Evolutionary conservation across 2,888 invertebrate genomes (phyloP).

Genomic region (Agrenia bidenticulata): DNA sequence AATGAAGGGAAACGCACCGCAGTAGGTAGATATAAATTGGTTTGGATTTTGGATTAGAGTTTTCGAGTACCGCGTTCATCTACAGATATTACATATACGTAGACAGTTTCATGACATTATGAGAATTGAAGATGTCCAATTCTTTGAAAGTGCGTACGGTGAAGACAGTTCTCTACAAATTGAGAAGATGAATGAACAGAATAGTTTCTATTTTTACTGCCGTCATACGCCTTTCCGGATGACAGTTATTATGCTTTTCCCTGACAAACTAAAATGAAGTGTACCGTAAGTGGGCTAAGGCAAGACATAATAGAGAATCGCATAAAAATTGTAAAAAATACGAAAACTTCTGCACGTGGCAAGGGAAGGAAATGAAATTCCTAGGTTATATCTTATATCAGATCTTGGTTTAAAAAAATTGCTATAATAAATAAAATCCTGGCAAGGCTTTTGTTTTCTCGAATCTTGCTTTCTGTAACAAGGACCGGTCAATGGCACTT

Average conservation of each 20-base stretch:
- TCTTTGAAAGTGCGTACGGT: slow-evolving; percentile 2
- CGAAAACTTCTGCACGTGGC: slow-evolving; percentile 6
- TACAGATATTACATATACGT: too few relatives aligned
- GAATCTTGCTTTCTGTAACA: too few relatives aligned
- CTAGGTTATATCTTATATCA: too few relatives aligned
- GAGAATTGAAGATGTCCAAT: not conserved
- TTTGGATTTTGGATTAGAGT: too few relatives aligned
- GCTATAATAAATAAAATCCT: too few relatives aligned
- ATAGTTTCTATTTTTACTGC: slow-evolving; percentile 2
- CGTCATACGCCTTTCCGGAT: slow-evolving; percentile 2
- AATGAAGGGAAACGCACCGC: too few relatives aligned
- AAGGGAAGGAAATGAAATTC: not conserved
- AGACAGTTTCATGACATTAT: not conserved
- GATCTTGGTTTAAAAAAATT: too few relatives aligned
- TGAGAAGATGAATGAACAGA: not conserved
- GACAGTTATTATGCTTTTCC: slow-evolving; percentile 5
- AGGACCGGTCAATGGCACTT: too few relatives aligned
- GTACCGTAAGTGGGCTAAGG: slow-evolving; percentile 19
- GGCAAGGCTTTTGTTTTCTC: too few relatives aligned
- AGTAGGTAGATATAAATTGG: too few relatives aligned
- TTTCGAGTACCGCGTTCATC: too few relatives aligned
- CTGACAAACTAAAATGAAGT: slow-evolving; percentile 13
- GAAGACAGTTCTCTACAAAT: slow-evolving; percentile 1
- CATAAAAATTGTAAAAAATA: not conserved
- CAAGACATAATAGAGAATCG: not conserved